Evolutionary conservation across 2,888 invertebrate genomes (phyloP).

Genomic region (Ramazzottius varieornatus): DNA sequence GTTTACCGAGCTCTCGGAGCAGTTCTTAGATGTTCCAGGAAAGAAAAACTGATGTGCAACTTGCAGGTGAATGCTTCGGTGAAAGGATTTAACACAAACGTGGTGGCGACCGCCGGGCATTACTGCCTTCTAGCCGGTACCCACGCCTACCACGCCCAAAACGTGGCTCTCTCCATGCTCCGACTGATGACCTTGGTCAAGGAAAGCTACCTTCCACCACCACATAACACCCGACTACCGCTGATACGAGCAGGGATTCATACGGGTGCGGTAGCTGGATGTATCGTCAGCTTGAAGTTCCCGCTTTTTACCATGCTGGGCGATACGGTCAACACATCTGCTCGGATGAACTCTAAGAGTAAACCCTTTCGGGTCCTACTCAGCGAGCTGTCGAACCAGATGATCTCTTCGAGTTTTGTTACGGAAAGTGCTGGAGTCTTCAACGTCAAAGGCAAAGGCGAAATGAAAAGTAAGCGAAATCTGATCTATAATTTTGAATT

Average conservation of each 20-base stretch:
- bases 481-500: no score
- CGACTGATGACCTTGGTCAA: neutral
- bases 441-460: neutral
- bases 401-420: neutral
- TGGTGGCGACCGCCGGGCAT: neutral
- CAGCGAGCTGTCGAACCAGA: neutral
- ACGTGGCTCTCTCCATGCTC: neutral
- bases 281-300: neutral
- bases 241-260: neutral
- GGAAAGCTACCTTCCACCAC: neutral
- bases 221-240: neutral
- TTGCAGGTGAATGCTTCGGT: neutral
- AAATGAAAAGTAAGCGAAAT: neutral
- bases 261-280: neutral
- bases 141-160: neutral
- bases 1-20: no score
- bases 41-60: neutral
- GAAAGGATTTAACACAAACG: neutral
- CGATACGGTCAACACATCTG: neutral
- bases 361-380: neutral
- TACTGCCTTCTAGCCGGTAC: neutral
- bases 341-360: neutral
- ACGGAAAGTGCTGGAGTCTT: neutral
- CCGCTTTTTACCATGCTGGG: slow-evolving; percentile 2
- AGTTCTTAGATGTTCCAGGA: no score